Evolutionary conservation across 2,888 invertebrate species (phyloP).

Genomic region (Amblyjoppa proteus): DNA sequence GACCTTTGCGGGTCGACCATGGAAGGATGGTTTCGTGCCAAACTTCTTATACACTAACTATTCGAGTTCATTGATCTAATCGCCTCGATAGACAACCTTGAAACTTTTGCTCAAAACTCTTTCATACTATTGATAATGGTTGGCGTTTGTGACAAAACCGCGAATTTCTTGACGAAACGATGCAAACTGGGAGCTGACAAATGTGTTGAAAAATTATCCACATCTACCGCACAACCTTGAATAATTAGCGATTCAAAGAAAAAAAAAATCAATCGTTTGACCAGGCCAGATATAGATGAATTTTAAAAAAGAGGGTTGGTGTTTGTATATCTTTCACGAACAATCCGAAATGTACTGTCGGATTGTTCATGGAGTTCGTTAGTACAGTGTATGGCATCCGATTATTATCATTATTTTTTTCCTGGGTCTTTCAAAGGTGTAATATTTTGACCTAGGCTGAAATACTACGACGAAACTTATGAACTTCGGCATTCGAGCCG

Average conservation of each 20-base stretch:
- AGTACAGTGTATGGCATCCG: background rate
- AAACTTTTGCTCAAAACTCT: constrained; percentile 68
- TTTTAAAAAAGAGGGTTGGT: constrained; percentile 2
- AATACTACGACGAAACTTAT: too few species aligned
- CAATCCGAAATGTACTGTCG: background rate
- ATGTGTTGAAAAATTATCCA: constrained; percentile 37
- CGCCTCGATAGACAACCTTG: constrained; percentile 42
- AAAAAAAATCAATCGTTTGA: constrained; percentile 19
- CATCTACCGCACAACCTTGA: constrained; percentile 23
- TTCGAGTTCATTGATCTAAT: constrained; percentile 58
- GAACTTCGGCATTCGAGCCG: too few species aligned
- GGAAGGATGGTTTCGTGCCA: too few species aligned
- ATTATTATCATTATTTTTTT: background rate
- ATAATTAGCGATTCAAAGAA: background rate
- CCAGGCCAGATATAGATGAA: constrained; percentile 49
- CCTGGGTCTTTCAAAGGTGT: background rate
- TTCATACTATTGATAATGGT: constrained; percentile 67
- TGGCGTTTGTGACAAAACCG: constrained; percentile 64
- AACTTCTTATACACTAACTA: too few species aligned
- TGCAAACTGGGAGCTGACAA: constrained; percentile 44
- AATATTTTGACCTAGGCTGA: constrained; percentile 32
- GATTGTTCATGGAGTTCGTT: too few species aligned
- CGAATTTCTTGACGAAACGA: constrained; percentile 56
- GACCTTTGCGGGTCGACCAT: too few species aligned
- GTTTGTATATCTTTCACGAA: background rate